Base-by-base conservation (phyloP, 2,888 invertebrate genomes). In the Leuctra nigra region DNA sequence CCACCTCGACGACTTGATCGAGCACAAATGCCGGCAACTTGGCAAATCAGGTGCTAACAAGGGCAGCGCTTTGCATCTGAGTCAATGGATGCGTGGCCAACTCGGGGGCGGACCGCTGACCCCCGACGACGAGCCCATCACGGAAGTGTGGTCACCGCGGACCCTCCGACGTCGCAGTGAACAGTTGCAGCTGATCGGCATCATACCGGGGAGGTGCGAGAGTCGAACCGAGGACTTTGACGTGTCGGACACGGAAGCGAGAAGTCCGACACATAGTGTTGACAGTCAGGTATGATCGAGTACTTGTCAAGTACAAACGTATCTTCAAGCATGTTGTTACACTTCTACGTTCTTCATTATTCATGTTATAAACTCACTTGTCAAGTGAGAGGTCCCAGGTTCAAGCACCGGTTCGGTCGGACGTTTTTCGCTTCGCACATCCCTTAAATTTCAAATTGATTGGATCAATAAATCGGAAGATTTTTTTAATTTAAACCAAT, bases 41-140 rank as follows among this genome's bases (percentile, higher is more conserved):
- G 80, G 79, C 62, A 82, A 81, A 68, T 79, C 79, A 63, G 79
- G 80, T 50, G 75, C 79, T 36, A 82, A 83, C 65, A 83, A 81
- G 68, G 85, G 85, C 14, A 86, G 84, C 56, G 86, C 86, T 1
- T 70, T 86, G 50, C 87, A 87, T 65, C 73, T 88, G 62, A 86
- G 87, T 62, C 81, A 86, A 66, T 88, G 88, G 88, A 87, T 88
- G 84, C 33, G 58, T 6, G 84, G 86, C 3, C 80, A 87, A 59
- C 77, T 87, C 52, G 84, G 84, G 62, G 60, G 57, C 7, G 57
- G 55, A 2, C 53, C 57, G 1, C 48, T 55, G 9, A 61, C 59
- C 3, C 59, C 59, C 7, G 58, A 61, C 16, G 61, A 61, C 3
- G 61, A 61, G 46, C 59, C 59, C 0, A 56, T 54, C 35, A 57